Conservation (phyloP, 2,113 vertebrate species). For the Hypomesus transpacificus region DNA sequence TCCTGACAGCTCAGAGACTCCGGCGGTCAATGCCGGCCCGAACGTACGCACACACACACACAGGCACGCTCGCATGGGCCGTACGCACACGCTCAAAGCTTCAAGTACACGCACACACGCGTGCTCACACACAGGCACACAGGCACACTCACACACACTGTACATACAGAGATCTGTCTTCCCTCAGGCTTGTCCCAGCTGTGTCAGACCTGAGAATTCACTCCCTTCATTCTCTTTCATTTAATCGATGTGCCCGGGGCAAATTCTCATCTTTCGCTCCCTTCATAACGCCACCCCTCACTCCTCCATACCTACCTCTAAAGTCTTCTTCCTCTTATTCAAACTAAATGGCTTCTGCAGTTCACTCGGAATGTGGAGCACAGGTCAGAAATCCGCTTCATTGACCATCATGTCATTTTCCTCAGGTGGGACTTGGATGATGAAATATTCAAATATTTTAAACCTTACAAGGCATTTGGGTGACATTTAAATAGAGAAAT, state of each 20-base stretch:
- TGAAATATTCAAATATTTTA: not conserved
- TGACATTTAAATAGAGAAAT: no score
- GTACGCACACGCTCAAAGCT: not conserved
- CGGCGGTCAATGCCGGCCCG: not conserved
- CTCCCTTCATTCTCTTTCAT: not conserved
- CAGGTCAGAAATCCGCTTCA: not conserved
- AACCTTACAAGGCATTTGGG: not conserved
- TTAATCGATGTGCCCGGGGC: slow-evolving; percentile 18
- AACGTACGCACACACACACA: not conserved
- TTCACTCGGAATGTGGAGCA: not conserved
- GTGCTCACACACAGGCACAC: slow-evolving; percentile 7
- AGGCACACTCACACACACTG: not conserved
- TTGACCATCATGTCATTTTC: not conserved
- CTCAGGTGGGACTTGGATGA: not conserved
- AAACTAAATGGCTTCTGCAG: not conserved
- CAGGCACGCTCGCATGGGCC: not conserved
- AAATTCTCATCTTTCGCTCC: slow-evolving; percentile 7
- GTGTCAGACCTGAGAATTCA: slow-evolving; percentile 16
- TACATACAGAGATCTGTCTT: not conserved
- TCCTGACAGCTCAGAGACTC: slow-evolving; percentile 11
- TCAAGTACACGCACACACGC: not conserved
- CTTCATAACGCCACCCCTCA: not conserved
- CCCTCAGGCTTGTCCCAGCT: slow-evolving; percentile 15
- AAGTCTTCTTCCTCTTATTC: not conserved
- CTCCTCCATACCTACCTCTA: not conserved